Base-by-base conservation (phyloP, 2,888 invertebrate species). In the Caenorhabditis sp. region DNA sequence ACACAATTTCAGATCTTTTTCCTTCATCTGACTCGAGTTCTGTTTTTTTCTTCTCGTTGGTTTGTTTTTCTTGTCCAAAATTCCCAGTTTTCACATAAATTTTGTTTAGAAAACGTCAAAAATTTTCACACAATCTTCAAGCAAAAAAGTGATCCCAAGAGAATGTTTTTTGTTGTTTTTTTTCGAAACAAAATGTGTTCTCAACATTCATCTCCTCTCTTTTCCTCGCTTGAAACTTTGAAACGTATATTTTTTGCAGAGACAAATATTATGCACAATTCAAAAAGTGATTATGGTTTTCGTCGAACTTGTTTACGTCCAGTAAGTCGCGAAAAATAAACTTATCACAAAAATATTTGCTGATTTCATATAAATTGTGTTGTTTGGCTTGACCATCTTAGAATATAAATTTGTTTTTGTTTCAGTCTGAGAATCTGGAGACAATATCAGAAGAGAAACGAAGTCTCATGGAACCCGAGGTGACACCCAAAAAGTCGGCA, bases 401-500 rank as follows among this genome's bases (percentile, higher is more conserved):
- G 53, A 23, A 5, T 23, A 50, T n/a, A 50, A 68, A 61, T 55
- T 31, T 31, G 10, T 31, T 31, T 31, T n/a, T n/a, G n/a, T n/a
- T n/a, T 31, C 43, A 43, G 43, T 10, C 68, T 36, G 70, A 71
- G 31, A 51, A 58, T 37, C 66, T 71, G 21, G 62, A 66, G 24
- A 66, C 71, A 49, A 66, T 71, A 26, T 53, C 58, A 12, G 71
- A 71, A 49, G 71, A 66, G n/a, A 50, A 55, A 14, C 37, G 63
- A 26, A 59, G 69, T 14, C 26, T 69, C 5, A 64, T 69, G 27
- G 63, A 61, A 12, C 54, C 61, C 51, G 37, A 51, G 19, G 62
- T 53, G 10, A 55, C 68, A 21, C 72, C 75, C 26, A 67, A 69
- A 54, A 76, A 76, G 24, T 78, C 78, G 23, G 69, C 67, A 36